Evolutionary conservation across 37 sponge, comb jelly and placozoan genomes (phyloP).

Genomic region (Cliona cf. orientalis): DNA sequence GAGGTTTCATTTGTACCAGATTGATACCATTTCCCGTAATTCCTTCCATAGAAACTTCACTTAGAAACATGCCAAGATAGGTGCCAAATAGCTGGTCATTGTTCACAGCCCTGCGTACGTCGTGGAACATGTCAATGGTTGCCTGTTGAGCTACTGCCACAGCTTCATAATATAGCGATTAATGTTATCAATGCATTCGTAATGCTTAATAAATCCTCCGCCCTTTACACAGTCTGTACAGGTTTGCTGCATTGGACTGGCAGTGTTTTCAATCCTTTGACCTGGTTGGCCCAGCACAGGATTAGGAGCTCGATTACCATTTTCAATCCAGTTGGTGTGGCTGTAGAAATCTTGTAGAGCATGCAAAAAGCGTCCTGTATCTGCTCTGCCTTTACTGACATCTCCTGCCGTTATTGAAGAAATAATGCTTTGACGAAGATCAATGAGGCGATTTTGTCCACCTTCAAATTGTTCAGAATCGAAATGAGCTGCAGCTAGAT

Average conservation of each 20-base stretch:
- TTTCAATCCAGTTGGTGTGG: background rate
- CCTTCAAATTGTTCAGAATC: constrained; percentile 47
- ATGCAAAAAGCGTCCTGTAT: background rate
- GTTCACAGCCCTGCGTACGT: constrained; percentile 15
- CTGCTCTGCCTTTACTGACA: constrained; percentile 32
- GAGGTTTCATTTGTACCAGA: too few relatives aligned
- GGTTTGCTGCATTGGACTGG: background rate
- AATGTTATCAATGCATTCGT: too few relatives aligned
- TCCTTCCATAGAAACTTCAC: too few relatives aligned
- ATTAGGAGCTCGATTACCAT: background rate
- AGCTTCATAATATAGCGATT: constrained; percentile 12
- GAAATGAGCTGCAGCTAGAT: constrained; percentile 47
- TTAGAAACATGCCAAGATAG: too few relatives aligned
- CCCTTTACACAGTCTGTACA: background rate
- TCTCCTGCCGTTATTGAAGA: background rate
- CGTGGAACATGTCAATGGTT: constrained; percentile 11
- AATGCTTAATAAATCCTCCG: too few relatives aligned
- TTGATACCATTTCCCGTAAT: too few relatives aligned
- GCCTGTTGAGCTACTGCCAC: constrained; percentile 24
- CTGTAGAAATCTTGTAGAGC: background rate
- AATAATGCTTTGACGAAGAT: background rate
- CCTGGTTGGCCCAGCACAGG: background rate
- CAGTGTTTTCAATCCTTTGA: background rate
- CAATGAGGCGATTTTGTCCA: constrained; percentile 41
- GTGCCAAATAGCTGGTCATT: constrained; percentile 16